These are phyloP conservation scores for Hemicordylus capensis DNA, from an alignment of 2,113 vertebrate species.

Conservation along the genomic window DNA sequence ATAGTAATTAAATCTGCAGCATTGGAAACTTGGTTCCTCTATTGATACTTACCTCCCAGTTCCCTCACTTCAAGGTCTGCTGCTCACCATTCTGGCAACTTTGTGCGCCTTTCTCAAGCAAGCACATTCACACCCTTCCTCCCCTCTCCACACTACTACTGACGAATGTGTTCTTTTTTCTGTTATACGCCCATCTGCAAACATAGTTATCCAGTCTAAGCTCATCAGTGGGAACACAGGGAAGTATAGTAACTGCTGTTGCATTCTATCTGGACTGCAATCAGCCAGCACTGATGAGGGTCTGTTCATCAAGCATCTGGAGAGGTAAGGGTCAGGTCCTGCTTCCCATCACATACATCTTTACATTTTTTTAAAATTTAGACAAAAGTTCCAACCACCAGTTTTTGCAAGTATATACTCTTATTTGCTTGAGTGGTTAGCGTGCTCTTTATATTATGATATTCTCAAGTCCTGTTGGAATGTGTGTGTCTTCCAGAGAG, in stretches of 20 bases:
- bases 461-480: not conserved
- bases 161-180: too few species aligned
- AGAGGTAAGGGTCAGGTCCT: not conserved
- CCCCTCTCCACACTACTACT: not conserved
- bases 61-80: not conserved
- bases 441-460: not conserved
- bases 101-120: not conserved
- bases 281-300: not conserved
- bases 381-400: not conserved
- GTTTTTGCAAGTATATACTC: not conserved
- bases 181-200: not conserved
- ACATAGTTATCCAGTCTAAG: not conserved
- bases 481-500: not conserved
- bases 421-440: not conserved
- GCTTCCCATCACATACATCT: not conserved
- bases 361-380: not conserved
- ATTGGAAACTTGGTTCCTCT: not conserved
- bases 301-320: not conserved
- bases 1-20: not conserved
- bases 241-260: not conserved
- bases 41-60: not conserved
- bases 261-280: not conserved
- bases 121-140: not conserved
- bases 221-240: not conserved
- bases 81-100: not conserved